A percentile compares a stretch with the other conserved stretches of the same genome.
phyloP scores from a whole-genome alignment of 2,888 invertebrate genomes.

The Agrilus cyanescens region DNA sequence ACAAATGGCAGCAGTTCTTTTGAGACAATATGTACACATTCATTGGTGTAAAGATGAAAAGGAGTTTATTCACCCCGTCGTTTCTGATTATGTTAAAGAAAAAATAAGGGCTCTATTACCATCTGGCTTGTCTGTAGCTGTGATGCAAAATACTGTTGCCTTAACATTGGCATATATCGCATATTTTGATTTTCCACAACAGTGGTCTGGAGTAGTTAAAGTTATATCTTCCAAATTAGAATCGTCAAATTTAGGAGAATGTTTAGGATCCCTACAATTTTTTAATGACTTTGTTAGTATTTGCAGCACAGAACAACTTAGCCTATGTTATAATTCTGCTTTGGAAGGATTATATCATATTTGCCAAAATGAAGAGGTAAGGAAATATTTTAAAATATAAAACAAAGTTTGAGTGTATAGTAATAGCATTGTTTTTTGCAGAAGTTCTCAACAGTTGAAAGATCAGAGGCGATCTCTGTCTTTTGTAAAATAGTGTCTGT shows the following conservation, averaged over 20 bases:
- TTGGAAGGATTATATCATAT: conserved; percentile 9
- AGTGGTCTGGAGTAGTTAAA: conserved; percentile 11
- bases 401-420: too few relatives aligned
- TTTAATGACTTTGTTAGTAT: conserved; percentile 11
- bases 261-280: conserved; percentile 12
- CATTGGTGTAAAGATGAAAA: conserved; percentile 12
- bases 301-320: neutral
- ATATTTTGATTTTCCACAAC: conserved; percentile 12
- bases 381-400: neutral
- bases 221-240: conserved; percentile 9
- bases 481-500: too few relatives aligned
- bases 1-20: conserved; percentile 15
- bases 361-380: conserved; percentile 8
- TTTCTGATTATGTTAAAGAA: conserved; percentile 11
- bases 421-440: too few relatives aligned
- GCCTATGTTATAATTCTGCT: conserved; percentile 7
- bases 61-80: conserved; percentile 11
- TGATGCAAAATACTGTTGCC: conserved; percentile 11
- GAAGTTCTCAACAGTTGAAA: too few relatives aligned
- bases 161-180: conserved; percentile 13
- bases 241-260: conserved; percentile 8
- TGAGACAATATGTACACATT: conserved; percentile 13
- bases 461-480: too few relatives aligned
- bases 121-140: conserved; percentile 10
- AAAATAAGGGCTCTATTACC: conserved; percentile 13